Conservation (phyloP, 2,888 invertebrate genomes). For the Abrostola tripartita region DNA sequence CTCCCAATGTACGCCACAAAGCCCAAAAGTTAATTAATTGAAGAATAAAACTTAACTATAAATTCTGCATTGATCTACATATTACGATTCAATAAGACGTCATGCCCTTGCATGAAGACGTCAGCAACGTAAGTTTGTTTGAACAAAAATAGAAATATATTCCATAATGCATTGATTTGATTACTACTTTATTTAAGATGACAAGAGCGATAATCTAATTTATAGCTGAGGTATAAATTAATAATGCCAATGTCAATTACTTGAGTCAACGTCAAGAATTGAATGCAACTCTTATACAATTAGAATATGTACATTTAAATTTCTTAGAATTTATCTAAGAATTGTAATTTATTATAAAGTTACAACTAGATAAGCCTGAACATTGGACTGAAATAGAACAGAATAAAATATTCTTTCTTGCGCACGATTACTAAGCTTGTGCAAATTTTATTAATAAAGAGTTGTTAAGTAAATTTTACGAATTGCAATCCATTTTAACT, state of each 20-base stretch:
- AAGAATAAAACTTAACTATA: too few species aligned
- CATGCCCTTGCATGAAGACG: conserved; percentile 1
- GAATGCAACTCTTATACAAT: conserved; percentile 23
- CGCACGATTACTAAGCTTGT: too few species aligned
- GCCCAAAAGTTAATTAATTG: too few species aligned
- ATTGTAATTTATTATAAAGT: background rate
- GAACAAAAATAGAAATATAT: conserved; percentile 8
- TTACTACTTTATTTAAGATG: conserved; percentile 13
- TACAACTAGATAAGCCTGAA: background rate
- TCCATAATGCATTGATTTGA: conserved; percentile 19
- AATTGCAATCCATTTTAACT: background rate
- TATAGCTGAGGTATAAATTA: conserved; percentile 30
- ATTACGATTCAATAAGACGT: background rate
- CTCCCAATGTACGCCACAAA: too few species aligned
- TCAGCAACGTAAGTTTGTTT: background rate
- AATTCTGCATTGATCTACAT: background rate
- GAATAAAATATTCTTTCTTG: too few species aligned
- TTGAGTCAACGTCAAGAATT: conserved; percentile 26
- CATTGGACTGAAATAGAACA: too few species aligned
- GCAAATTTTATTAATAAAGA: too few species aligned
- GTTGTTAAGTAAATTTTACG: background rate
- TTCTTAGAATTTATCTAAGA: background rate
- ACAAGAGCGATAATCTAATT: conserved; percentile 34
- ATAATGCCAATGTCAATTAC: conserved; percentile 31
- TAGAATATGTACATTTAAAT: conserved; percentile 25